A percentile compares a stretch with the other conserved stretches of the same genome.
Conservation (phyloP, 2,113 vertebrate species). For the Arenaria interpres region DNA sequence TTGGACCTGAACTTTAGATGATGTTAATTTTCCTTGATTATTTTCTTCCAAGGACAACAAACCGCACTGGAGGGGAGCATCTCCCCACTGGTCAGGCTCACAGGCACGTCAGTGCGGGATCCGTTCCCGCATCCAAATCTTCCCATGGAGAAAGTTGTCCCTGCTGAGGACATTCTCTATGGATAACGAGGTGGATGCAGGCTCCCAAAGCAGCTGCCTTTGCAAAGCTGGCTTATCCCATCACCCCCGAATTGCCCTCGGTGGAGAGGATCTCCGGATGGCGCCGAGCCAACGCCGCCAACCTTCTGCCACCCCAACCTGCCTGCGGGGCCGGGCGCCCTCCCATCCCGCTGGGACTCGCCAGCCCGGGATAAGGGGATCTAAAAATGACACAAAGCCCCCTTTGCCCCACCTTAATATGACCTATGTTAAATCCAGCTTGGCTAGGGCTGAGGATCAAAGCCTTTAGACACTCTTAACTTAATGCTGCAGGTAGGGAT, state of each 20-base stretch:
- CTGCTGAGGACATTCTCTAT: neutral
- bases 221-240: conserved; percentile 59
- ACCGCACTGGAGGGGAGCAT: neutral
- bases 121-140: neutral
- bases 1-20: neutral
- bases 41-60: neutral
- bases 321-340: neutral
- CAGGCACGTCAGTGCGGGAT: neutral
- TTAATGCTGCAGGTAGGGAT: conserved; percentile 62
- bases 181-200: neutral
- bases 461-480: conserved; percentile 56
- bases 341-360: neutral
- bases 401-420: conserved; percentile 45
- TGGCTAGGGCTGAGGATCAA: conserved; percentile 62
- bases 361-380: conserved; percentile 38
- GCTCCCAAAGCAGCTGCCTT: conserved; percentile 50
- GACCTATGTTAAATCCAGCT: conserved; percentile 59
- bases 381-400: conserved; percentile 67
- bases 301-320: conserved; percentile 48
- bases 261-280: conserved; percentile 2
- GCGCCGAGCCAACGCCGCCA: neutral
- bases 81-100: neutral
- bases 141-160: conserved; percentile 34
- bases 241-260: neutral
- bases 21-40: neutral